These are phyloP conservation scores for Loriculus beryllinus DNA, from an alignment of 2,797 vertebrate species.

Conservation along the genomic window DNA sequence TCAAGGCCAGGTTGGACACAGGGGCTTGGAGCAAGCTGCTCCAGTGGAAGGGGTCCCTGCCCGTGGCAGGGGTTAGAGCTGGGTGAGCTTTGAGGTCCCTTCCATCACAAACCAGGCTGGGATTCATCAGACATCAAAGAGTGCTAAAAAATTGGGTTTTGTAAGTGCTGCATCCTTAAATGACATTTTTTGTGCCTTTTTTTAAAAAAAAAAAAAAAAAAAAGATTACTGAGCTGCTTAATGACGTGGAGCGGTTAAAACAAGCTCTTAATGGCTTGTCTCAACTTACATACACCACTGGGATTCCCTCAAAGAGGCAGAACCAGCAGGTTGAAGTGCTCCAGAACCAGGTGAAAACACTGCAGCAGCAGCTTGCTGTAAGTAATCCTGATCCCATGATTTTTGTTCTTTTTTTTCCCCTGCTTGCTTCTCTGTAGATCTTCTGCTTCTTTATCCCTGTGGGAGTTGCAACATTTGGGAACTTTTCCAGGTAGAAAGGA, in stretches of 20 bases:
- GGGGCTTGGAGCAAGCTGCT: neutral
- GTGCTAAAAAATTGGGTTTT: neutral
- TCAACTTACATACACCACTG: conserved; percentile 85
- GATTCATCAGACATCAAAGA: neutral
- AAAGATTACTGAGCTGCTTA: conserved; percentile 95
- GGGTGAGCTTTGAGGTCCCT: neutral
- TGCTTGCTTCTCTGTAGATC: neutral
- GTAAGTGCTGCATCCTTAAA: neutral
- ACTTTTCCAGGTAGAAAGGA: neutral
- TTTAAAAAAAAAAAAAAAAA: too few species aligned
- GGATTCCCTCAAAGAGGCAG: conserved; percentile 85
- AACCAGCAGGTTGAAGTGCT: conserved; percentile 86
- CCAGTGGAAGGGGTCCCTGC: neutral
- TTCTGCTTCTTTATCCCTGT: neutral
- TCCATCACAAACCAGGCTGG: neutral
- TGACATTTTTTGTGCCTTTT: neutral
- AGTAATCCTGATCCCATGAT: conserved; percentile 67
- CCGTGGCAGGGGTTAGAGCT: neutral
- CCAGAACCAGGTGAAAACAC: conserved; percentile 86
- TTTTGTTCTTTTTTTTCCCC: neutral
- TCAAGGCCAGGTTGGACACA: neutral
- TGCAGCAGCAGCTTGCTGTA: conserved; percentile 95
- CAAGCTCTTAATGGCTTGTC: conserved; percentile 91
- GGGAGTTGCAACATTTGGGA: neutral
- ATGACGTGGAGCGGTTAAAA: conserved; percentile 91